A percentile compares a stretch with the other conserved stretches of the same genome.
Conservation (phyloP, 2,888 invertebrate genomes). For the Ligdia adustata region DNA sequence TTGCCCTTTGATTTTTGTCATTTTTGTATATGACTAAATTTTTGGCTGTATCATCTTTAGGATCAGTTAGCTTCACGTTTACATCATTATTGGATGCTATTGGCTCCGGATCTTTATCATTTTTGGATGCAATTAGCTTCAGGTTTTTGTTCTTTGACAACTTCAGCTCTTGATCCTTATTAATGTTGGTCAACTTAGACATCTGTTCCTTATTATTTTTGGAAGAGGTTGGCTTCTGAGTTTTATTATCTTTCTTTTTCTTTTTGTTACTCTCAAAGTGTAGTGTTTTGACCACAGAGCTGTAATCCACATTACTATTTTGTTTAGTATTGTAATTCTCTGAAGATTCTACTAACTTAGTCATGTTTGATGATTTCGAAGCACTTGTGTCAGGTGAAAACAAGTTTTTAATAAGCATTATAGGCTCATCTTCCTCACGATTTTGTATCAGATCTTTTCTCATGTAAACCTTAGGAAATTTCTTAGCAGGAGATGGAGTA, state of each 20-base stretch:
- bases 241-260: conserved; percentile 47
- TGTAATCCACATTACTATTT: conserved; percentile 55
- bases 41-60: too few relatives aligned
- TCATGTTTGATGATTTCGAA: conserved; percentile 44
- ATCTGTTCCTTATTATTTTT: too few relatives aligned
- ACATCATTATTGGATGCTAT: too few relatives aligned
- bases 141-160: too few relatives aligned
- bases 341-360: conserved; percentile 49
- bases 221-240: conserved; percentile 35
- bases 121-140: too few relatives aligned
- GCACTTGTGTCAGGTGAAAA: conserved; percentile 62
- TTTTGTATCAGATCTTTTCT: conserved; percentile 72
- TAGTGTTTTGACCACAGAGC: conserved; percentile 72
- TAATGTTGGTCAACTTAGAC: too few relatives aligned
- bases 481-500: conserved; percentile 52
- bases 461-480: conserved; percentile 66
- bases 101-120: too few relatives aligned
- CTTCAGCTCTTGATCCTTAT: too few relatives aligned
- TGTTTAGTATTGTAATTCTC: conserved; percentile 52
- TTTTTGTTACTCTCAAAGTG: conserved; percentile 71
- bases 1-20: too few relatives aligned
- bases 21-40: too few relatives aligned
- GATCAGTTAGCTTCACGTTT: too few relatives aligned
- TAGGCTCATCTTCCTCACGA: conserved; percentile 63
- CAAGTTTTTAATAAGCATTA: conserved; percentile 65